Evolutionary conservation across 2,888 invertebrate genomes (phyloP).

Genomic region (Cephus spinipes): DNA sequence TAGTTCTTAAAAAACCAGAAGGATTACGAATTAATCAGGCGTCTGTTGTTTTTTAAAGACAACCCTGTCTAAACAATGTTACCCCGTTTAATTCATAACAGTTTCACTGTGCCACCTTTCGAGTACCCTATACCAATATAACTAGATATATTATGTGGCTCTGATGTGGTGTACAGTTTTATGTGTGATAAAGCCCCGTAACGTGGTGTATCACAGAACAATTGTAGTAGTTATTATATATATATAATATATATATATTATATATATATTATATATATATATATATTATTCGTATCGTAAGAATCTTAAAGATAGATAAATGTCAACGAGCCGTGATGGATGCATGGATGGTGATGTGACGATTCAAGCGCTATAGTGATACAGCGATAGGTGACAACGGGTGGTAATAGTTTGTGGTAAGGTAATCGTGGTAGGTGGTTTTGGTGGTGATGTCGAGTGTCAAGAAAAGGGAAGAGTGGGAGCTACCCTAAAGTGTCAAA

Average conservation of each 20-base stretch:
- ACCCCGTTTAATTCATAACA: slow-evolving; percentile 32
- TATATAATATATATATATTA: slow-evolving; percentile 36
- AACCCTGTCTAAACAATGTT: neutral
- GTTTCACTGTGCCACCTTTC: slow-evolving; percentile 35
- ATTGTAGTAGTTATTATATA: slow-evolving; percentile 61
- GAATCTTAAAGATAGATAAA: slow-evolving; percentile 62
- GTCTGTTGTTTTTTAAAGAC: neutral
- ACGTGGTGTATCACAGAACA: slow-evolving; percentile 67
- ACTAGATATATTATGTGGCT: slow-evolving; percentile 21
- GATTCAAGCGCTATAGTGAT: slow-evolving; percentile 62
- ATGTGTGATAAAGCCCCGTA: slow-evolving; percentile 66
- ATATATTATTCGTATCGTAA: slow-evolving; percentile 47
- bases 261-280: slow-evolving; percentile 13
- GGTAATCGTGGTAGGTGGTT: neutral
- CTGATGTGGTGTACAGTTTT: slow-evolving; percentile 25
- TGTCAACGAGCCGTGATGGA: slow-evolving; percentile 63
- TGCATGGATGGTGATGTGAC: slow-evolving; percentile 58
- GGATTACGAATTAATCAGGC: neutral
- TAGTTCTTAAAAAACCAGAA: neutral
- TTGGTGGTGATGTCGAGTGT: slow-evolving; percentile 15
- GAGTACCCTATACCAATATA: slow-evolving; percentile 15
- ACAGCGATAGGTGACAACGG: slow-evolving; percentile 56
- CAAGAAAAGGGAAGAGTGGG: slow-evolving; percentile 12
- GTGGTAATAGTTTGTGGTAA: slow-evolving; percentile 31
- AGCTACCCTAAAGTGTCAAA: slow-evolving; percentile 28